phyloP scores from a whole-genome alignment of 2,888 invertebrate species.

The Megaustenia siamemsis region DNA sequence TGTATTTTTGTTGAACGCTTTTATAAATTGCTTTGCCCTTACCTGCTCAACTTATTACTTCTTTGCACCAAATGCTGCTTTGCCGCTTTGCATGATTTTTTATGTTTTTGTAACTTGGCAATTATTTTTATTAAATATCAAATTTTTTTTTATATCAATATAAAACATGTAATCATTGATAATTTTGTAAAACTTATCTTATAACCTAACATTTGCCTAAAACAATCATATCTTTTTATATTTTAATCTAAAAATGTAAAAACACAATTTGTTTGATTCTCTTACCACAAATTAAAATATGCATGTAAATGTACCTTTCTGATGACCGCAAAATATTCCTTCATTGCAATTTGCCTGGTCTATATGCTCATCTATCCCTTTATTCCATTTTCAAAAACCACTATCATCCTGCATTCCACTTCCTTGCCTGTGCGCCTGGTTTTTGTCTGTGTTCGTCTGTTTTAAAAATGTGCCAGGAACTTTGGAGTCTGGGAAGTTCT shows the following conservation, averaged over 20 bases:
- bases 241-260: background rate
- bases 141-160: background rate
- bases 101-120: conserved; percentile 12
- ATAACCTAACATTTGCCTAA: background rate
- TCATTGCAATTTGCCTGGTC: background rate
- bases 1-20: conserved; percentile 28
- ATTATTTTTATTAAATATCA: background rate
- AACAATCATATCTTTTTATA: background rate
- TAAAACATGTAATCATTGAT: background rate
- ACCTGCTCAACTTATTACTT: no score
- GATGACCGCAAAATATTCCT: background rate
- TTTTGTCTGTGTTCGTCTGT: conserved; percentile 56
- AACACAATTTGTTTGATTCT: background rate
- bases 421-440: conserved; percentile 52
- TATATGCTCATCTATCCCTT: background rate
- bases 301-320: background rate
- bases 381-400: conserved; percentile 7
- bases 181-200: background rate
- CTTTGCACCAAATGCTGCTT: background rate
- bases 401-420: background rate
- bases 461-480: conserved; percentile 74
- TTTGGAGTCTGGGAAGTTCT: conserved; percentile 93
- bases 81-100: conserved; percentile 8
- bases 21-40: background rate
- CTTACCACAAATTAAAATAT: background rate